Conservation (phyloP, 2,888 invertebrate species). For the Ectemnius lituratus region DNA sequence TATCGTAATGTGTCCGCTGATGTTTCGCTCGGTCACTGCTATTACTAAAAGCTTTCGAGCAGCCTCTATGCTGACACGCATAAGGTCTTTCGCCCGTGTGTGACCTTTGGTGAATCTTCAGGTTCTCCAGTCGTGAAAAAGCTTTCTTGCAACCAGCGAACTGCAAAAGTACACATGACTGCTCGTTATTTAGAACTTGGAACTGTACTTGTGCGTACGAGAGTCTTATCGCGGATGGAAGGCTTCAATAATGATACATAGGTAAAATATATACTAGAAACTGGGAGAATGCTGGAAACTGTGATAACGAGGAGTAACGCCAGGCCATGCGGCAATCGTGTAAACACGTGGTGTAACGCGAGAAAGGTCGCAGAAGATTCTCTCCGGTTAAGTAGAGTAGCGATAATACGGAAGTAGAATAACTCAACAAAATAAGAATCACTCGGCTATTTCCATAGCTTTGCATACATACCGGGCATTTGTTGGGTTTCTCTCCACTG, state of each 20-base stretch:
- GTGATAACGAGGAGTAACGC: constrained; percentile 1
- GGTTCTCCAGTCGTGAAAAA: constrained; percentile 96
- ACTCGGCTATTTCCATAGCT: background rate
- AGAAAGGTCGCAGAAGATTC: no score
- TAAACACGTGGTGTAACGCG: no score
- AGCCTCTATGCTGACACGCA: constrained; percentile 94
- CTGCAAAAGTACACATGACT: constrained; percentile 79
- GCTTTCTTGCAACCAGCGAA: constrained; percentile 96
- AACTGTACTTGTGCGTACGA: no score
- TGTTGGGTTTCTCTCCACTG: constrained; percentile 98
- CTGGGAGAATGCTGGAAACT: background rate
- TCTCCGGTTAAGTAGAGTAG: background rate
- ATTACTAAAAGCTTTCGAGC: constrained; percentile 98
- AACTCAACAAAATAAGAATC: background rate
- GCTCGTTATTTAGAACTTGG: no score
- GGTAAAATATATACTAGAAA: no score
- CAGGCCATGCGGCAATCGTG: no score
- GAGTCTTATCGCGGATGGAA: no score
- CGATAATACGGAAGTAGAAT: background rate
- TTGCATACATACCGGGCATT: constrained; percentile 90
- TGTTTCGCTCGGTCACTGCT: constrained; percentile 99
- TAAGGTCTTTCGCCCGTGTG: constrained; percentile 98
- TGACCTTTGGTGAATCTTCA: constrained; percentile 97
- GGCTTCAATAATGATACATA: no score
- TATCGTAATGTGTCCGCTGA: constrained; percentile 98